Evolutionary conservation across 23 tunicate genomes (phyloP).

Genomic region (Oikopleura albicans): DNA sequence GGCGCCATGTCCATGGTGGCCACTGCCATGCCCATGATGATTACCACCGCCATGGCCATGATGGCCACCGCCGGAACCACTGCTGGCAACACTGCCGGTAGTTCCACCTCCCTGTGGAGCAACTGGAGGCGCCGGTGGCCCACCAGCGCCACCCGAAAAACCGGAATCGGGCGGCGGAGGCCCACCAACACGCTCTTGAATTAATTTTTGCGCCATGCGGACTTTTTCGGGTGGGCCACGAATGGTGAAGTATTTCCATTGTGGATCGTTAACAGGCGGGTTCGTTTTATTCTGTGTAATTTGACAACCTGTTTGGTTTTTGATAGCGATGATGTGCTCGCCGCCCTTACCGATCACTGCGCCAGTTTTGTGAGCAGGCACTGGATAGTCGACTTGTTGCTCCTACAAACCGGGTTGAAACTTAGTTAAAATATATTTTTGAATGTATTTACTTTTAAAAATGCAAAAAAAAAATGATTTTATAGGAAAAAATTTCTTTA

Average conservation of each 20-base stretch:
- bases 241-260: not conserved
- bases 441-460: no score
- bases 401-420: no score
- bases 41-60: no score
- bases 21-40: not conserved
- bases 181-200: conserved; percentile 1
- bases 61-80: no score
- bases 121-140: not conserved
- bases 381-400: conserved; percentile 1
- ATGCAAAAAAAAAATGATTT: no score
- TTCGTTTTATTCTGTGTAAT: conserved; percentile 15
- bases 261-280: not conserved
- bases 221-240: not conserved
- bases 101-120: not conserved
- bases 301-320: conserved; percentile 6
- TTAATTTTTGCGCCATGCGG: not conserved
- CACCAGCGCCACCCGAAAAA: not conserved
- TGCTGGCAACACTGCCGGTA: no score
- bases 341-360: conserved; percentile 15
- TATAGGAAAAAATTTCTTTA: no score
- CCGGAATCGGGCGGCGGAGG: not conserved
- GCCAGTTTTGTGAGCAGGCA: conserved; percentile 2
- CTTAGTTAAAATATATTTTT: no score
- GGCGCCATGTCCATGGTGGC: no score
- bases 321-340: conserved; percentile 6